These are phyloP conservation scores for Lacanobia wlatinum DNA, from an alignment of 2,888 invertebrate genomes.

Conservation along the genomic window DNA sequence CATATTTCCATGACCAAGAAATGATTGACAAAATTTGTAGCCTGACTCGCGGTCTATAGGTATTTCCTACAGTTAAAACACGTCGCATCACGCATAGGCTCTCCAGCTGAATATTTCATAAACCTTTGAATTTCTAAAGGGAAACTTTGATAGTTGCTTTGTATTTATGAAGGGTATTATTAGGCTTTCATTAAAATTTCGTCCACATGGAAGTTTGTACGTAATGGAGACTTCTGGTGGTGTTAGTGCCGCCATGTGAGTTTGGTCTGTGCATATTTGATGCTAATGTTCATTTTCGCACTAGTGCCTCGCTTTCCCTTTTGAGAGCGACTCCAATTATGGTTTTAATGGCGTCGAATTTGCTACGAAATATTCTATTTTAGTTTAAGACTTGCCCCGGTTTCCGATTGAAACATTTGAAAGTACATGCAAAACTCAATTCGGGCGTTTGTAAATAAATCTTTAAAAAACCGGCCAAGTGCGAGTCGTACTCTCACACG, in stretches of 20 bases:
- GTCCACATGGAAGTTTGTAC: conserved; percentile 49
- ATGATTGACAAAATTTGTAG: too few relatives aligned
- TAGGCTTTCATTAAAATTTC: conserved; percentile 66
- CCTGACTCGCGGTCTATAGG: too few relatives aligned
- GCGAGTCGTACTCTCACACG: too few relatives aligned
- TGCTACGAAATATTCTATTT: not conserved
- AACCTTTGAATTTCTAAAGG: conserved; percentile 58
- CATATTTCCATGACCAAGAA: too few relatives aligned
- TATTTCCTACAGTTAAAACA: not conserved
- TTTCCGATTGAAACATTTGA: too few relatives aligned
- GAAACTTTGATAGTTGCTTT: conserved; percentile 72
- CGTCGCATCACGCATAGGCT: conserved; percentile 27
- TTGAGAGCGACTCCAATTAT: conserved; percentile 45
- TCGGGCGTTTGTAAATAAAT: too few relatives aligned
- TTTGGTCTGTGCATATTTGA: conserved; percentile 64
- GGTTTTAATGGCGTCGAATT: conserved; percentile 30
- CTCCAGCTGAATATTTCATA: conserved; percentile 64
- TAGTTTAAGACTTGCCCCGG: too few relatives aligned
- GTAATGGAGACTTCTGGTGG: conserved; percentile 52
- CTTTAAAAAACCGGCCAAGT: too few relatives aligned
- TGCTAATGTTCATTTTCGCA: conserved; percentile 52
- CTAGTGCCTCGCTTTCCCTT: conserved; percentile 41
- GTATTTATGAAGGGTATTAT: conserved; percentile 71
- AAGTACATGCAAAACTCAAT: too few relatives aligned
- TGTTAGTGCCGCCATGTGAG: conserved; percentile 51